Conservation (phyloP, 2,113 vertebrate species). For the Heptranchias perlo region DNA sequence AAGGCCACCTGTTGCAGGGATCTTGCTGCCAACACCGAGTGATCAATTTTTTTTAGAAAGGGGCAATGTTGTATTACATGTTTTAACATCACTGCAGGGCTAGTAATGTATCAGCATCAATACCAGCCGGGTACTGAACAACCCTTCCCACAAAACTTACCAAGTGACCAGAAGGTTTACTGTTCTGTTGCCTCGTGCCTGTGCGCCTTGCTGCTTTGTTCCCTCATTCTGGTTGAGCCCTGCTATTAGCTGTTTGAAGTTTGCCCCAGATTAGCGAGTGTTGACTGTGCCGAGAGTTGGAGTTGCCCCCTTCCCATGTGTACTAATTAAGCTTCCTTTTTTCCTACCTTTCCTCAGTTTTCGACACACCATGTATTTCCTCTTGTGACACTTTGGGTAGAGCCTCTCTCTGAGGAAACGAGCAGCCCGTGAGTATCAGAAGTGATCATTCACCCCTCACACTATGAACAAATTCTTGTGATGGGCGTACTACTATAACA, state of each 20-base stretch:
- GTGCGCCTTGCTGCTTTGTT: not conserved
- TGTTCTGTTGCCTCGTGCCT: not conserved
- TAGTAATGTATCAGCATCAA: not conserved
- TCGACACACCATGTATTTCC: conserved; percentile 95
- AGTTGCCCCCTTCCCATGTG: too few species aligned
- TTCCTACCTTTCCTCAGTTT: conserved; percentile 64
- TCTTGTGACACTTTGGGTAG: conserved; percentile 88
- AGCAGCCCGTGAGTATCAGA: conserved; percentile 70
- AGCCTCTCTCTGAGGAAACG: conserved; percentile 82
- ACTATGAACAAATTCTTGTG: too few species aligned
- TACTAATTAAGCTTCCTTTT: not conserved
- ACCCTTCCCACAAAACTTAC: not conserved
- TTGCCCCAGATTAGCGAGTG: not conserved
- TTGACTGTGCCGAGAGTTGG: not conserved
- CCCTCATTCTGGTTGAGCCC: not conserved
- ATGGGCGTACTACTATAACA: not conserved
- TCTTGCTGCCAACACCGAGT: not conserved
- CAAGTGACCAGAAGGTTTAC: not conserved
- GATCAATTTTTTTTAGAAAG: not conserved
- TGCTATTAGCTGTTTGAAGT: not conserved
- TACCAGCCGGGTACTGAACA: not conserved
- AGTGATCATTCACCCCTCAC: not conserved
- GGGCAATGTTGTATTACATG: not conserved
- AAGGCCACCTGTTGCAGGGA: not conserved
- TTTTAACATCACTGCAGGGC: not conserved